A percentile compares a stretch with the other conserved stretches of the same genome.
Evolutionary conservation across 2,113 vertebrate species (phyloP).

Genomic region (Pardalotus punctatus): DNA sequence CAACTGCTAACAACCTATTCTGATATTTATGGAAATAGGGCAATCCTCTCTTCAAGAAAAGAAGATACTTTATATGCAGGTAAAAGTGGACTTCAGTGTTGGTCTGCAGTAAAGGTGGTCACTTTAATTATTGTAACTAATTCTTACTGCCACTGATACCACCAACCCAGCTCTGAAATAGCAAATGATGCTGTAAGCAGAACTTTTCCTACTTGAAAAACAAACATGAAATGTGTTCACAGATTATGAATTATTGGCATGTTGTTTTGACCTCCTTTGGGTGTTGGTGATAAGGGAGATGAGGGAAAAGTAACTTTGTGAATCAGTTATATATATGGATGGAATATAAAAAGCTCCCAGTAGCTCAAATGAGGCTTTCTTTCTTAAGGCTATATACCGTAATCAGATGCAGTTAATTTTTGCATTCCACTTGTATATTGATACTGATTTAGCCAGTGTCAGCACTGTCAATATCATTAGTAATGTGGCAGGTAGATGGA

Average conservation of each 20-base stretch:
- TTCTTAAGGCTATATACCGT: background rate
- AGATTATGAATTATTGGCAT: background rate
- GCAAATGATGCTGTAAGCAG: background rate
- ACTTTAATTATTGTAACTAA: background rate
- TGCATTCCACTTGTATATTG: slow-evolving; percentile 38
- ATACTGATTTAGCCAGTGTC: slow-evolving; percentile 60
- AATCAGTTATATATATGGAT: background rate
- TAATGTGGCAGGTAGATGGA: slow-evolving; percentile 55
- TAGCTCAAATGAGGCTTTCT: background rate
- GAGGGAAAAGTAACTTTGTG: background rate
- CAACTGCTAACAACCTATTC: background rate
- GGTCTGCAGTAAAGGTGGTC: background rate
- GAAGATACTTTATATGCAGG: background rate
- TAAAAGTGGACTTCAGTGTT: background rate
- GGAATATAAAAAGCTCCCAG: background rate
- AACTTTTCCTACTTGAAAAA: background rate
- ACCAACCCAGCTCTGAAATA: background rate
- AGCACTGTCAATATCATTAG: slow-evolving; percentile 68
- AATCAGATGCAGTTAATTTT: slow-evolving; percentile 64
- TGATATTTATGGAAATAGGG: background rate
- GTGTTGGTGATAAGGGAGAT: background rate
- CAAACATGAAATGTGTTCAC: fast-evolving
- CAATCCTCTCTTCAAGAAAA: background rate
- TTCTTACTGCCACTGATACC: background rate
- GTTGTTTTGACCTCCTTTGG: background rate